These are phyloP conservation scores for Hirtodrosophila cameraria DNA, from an alignment of 2,888 invertebrate species.

Conservation along the genomic window DNA sequence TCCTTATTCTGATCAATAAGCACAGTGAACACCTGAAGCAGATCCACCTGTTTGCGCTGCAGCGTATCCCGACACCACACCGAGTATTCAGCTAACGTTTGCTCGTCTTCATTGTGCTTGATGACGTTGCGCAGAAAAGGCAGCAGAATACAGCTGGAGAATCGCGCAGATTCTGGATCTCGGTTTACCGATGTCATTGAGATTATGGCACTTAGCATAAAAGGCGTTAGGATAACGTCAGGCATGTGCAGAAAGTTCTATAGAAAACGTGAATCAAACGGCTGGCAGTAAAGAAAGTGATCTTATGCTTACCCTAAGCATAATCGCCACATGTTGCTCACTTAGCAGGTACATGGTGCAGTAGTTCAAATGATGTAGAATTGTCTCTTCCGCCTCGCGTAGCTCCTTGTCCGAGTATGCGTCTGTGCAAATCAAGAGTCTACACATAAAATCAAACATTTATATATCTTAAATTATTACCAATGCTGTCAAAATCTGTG, in stretches of 20 bases:
- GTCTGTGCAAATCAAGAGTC: constrained; percentile 70
- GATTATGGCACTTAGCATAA: constrained; percentile 87
- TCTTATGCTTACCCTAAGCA: constrained; percentile 69
- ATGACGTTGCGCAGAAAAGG: constrained; percentile 82
- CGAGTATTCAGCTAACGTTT: constrained; percentile 82
- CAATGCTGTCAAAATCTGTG: constrained; percentile 83
- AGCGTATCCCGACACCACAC: constrained; percentile 86
- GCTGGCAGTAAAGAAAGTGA: neutral
- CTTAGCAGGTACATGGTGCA: constrained; percentile 82
- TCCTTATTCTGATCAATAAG: constrained; percentile 83
- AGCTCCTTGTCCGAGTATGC: constrained; percentile 85
- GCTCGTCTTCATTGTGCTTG: constrained; percentile 84
- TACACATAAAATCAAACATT: neutral
- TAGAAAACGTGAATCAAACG: constrained; percentile 56
- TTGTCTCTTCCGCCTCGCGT: constrained; percentile 87
- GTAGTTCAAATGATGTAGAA: constrained; percentile 86
- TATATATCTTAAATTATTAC: constrained; percentile 36
- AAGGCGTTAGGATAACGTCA: constrained; percentile 87
- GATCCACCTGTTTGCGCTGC: constrained; percentile 75
- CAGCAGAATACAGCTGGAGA: constrained; percentile 78
- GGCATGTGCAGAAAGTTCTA: constrained; percentile 85
- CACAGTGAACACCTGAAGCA: constrained; percentile 80
- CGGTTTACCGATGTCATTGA: constrained; percentile 83
- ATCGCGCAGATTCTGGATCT: constrained; percentile 79
- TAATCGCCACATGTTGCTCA: constrained; percentile 79